Conservation (phyloP, 1,140 invertebrate species). For the Tetraneura akinire region DNA sequence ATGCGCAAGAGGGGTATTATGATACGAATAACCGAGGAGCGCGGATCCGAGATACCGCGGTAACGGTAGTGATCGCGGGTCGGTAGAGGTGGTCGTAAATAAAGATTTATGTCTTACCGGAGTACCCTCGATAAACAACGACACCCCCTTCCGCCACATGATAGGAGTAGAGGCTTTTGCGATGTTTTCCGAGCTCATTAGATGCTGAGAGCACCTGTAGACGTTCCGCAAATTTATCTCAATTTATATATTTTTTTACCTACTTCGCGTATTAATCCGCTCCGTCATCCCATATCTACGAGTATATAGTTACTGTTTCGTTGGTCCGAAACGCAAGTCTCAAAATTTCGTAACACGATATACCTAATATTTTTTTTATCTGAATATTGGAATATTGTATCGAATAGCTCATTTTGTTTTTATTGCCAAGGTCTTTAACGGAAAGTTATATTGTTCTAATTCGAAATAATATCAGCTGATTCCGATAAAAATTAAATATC, state of each 20-base stretch:
- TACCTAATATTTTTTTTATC: no score
- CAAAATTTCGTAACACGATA: no score
- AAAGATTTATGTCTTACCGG: constrained; percentile 48
- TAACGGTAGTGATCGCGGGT: not conserved
- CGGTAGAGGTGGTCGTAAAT: constrained; percentile 29
- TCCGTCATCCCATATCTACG: not conserved
- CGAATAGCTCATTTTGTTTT: constrained; percentile 24
- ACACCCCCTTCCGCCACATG: not conserved
- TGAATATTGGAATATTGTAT: constrained; percentile 10
- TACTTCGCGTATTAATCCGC: not conserved
- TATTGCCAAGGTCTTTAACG: no score
- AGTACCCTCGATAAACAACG: constrained; percentile 44
- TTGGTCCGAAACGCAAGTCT: not conserved
- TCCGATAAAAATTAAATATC: no score
- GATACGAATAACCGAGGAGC: constrained; percentile 41
- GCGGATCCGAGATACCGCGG: constrained; percentile 12
- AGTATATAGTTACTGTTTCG: no score
- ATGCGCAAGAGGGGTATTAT: constrained; percentile 20
- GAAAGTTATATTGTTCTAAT: no score
- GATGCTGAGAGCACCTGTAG: constrained; percentile 28
- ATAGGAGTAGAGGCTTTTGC: not conserved
- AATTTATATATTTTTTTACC: constrained; percentile 28
- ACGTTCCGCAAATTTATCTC: constrained; percentile 30
- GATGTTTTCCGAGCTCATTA: constrained; percentile 37
- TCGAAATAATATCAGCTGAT: no score